Percentiles rank a stretch among this genome's conserved stretches.
These are phyloP conservation scores for Andrena marginata DNA, from an alignment of 2,888 invertebrate genomes.

Conservation along the genomic window DNA sequence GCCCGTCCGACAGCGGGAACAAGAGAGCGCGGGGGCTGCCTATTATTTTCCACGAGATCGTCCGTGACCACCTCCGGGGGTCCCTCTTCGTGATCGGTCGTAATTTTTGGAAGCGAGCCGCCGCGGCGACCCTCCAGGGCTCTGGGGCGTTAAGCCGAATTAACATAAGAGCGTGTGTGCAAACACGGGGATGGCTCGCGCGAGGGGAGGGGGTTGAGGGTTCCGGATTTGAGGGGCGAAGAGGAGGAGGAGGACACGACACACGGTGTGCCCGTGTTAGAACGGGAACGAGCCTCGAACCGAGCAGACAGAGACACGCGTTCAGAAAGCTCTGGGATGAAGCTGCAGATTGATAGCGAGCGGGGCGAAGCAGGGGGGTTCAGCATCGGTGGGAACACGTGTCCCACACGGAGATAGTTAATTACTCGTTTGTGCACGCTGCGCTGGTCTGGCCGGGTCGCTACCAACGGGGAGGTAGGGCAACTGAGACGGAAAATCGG, in stretches of 20 bases:
- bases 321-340: conserved; percentile 47
- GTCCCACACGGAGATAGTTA: conserved; percentile 84
- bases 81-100: conserved; percentile 66
- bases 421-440: conserved; percentile 84
- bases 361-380: conserved; percentile 50
- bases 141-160: conserved; percentile 83
- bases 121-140: conserved; percentile 64
- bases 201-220: neutral
- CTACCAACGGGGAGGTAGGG: conserved; percentile 61
- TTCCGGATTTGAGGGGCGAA: neutral
- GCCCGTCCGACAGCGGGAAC: conserved; percentile 23
- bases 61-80: conserved; percentile 68
- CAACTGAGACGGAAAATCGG: conserved; percentile 68
- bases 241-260: neutral
- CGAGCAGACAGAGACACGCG: conserved; percentile 37
- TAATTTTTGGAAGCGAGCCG: conserved; percentile 76
- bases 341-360: conserved; percentile 34
- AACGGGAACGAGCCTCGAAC: conserved; percentile 44
- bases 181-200: conserved; percentile 78
- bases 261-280: neutral
- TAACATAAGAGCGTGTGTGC: conserved; percentile 85
- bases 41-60: conserved; percentile 73
- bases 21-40: conserved; percentile 45
- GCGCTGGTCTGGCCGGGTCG: conserved; percentile 56
- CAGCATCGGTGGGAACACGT: conserved; percentile 81